Base-by-base conservation (phyloP, 1,140 invertebrate species). In the Drosophila mayri region DNA sequence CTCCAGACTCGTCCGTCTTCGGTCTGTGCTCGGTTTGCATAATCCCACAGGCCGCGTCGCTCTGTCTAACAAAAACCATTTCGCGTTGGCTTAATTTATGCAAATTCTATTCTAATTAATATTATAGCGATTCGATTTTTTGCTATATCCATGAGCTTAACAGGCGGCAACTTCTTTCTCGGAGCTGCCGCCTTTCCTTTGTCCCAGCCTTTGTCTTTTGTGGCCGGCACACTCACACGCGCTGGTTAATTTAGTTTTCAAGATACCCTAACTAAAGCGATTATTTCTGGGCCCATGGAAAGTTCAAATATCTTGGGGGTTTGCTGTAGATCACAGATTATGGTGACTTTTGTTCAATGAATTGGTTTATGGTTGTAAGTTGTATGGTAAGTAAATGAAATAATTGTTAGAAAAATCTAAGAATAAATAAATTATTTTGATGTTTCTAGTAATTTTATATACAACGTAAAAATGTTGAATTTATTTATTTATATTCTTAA, bases 21-120 rank as follows among this genome's bases (percentile, higher is more conserved):
- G 22, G 20, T n/a, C 38, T 37, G 28, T 22, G 28, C 16, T 50
- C 20, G 37, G 43, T 76, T 76, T 77, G 75, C 72, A 76, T 76
- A 77, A 76, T 76, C 40, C 47, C 49, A 44, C 46, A 57, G 60
- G 49, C 41, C 77, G 85, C 85, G 85, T 81, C 85, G 85, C 85
- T 81, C 86, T 90, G 85, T 90, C 85, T 90, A 84, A 90, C 75
- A 73, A 57, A 90, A 90, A 68, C 74, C 70, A 76, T 67, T 78
- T 90, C 68, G 55, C 60, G 47, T 35, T 58, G 72, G 16, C 52
- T 78, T 81, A 81, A 88, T 79, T 78, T 85, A 90, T 90, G 85
- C 85, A 90, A 90, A 90, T 90, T 85, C 78, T 90, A 72, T 75
- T 84, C 83, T 81, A 90, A 90, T 90, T 90, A 90, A 90, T 81